Base-by-base conservation (phyloP, 2,888 invertebrate genomes). In the Tenodera sinensis region DNA sequence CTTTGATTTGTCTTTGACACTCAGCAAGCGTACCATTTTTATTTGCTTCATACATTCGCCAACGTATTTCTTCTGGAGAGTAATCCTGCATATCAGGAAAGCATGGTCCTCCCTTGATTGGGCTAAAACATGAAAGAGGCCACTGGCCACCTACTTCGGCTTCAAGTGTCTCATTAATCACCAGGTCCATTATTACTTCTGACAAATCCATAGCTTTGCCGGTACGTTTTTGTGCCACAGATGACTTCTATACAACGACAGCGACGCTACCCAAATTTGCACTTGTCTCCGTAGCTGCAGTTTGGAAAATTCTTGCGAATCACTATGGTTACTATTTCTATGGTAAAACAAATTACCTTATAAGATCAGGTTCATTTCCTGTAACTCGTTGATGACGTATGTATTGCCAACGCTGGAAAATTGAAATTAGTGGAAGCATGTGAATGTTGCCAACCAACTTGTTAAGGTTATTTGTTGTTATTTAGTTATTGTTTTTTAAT, bases 31-130 rank as follows among this genome's bases (percentile, higher is more conserved):
- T 89, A 6, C 88, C 90, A 28, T 88, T 81, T 34, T 89, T n/a
- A 12, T 12, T 25, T 34, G 90, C 83, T 28, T 87, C 71, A 85
- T 90, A 90, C 82, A 89, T 89, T 54, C 83, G 85, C 91, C 95
- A 94, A 89, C 98, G 94, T 0, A 97, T 94, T 94, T 98, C 98
- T 92, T 98, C 98, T 20, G 96, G 96, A 0, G 97, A 97, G 28
- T 96, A 93, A 92, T 97, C 97, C 88, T 96, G 96, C 89, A 95
- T 94, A 3, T 97, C 97, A 2, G 97, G 97, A 90, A 97, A 95
- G 87, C 94, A 94, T 0, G 95, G 95, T 91, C 96, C 96, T 88
- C 96, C 97, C 92, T 96, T 97, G 91, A 96, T 96, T 0, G 97
- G 97, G 0, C 96, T 96, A 92, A 97, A 97, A 91, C 96, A 95